phyloP scores from a whole-genome alignment of 2,888 invertebrate species.

The Patella depressa region DNA sequence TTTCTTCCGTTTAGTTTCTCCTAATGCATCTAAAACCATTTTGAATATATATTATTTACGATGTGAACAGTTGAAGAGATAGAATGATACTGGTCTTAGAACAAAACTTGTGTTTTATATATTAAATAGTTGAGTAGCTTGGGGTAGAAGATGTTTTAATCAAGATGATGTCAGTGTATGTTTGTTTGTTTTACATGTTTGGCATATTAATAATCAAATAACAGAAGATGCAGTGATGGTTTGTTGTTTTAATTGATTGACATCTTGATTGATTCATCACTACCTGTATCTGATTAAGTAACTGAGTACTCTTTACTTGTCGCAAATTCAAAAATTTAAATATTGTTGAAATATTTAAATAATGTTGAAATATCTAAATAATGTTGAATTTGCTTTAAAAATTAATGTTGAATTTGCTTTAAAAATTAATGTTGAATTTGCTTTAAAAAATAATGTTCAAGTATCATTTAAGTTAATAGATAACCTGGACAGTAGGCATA shows the following conservation, averaged over 20 bases:
- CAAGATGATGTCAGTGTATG: not conserved
- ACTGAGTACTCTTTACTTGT: too few relatives aligned
- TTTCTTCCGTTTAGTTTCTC: not conserved
- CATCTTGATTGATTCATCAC: slow-evolving; percentile 1
- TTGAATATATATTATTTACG: not conserved
- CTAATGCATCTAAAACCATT: not conserved
- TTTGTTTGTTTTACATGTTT: not conserved
- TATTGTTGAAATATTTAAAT: too few relatives aligned
- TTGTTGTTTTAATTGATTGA: not conserved
- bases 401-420: too few relatives aligned
- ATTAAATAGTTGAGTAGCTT: not conserved
- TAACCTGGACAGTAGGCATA: too few relatives aligned
- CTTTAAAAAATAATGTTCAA: too few relatives aligned
- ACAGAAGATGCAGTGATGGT: not conserved
- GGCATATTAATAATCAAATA: slow-evolving; percentile 11
- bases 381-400: too few relatives aligned
- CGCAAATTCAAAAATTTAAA: too few relatives aligned
- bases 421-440: too few relatives aligned
- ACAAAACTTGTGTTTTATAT: not conserved
- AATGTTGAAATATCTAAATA: too few relatives aligned
- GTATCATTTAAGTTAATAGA: too few relatives aligned
- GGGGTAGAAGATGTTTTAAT: not conserved
- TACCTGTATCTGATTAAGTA: not conserved
- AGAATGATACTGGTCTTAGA: too few relatives aligned
- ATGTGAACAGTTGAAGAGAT: too few relatives aligned